Base-by-base conservation (phyloP, 2,797 vertebrate species). In the Notamacropus eugenii region DNA sequence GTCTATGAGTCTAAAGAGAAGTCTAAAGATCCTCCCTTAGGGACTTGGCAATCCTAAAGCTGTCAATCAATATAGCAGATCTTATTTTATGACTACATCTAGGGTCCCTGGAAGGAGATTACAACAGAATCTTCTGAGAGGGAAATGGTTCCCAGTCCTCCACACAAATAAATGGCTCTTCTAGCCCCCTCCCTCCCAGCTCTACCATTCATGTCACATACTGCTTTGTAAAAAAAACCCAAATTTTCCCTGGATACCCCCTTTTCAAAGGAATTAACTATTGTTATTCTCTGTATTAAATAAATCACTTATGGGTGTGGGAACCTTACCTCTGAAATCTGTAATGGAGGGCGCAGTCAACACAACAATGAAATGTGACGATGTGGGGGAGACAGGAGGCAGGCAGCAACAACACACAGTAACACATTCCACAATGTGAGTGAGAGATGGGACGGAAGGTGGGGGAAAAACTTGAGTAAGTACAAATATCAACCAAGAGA, bases 311-410 rank as follows among this genome's bases (percentile, higher is more conserved):
- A 13, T 13, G 93, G 96, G 11, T 93, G 67, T 11, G 96, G 96
- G 98, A 29, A 96, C 98, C 99, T 99, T 99, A 99, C 99, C 99
- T 99, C 99, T 14, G 98, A 95, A 50, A 99, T 99, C 99, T 99
- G 99, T 98, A 99, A 99, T 98, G 99, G 98, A 99, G 98, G 98
- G 97, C 98, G 98, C 97, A 59, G 99, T 98, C 99, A 99, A 98
- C 98, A 98, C 99, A 98, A 99, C 98, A 99, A 99, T 99, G 99
- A 99, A 98, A 99, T 99, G 98, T 98, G 98, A 98, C 98, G 98
- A 98, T 98, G 99, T 99, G 97, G 98, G 98, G 98, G 98, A 98
- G 98, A 98, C 98, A 97, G 97, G 98, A 98, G 98, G 98, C 98
- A 98, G 98, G 99, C 98, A 98, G 98, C 98, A 98, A 98, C 98